Evolutionary conservation across 1,140 invertebrate genomes (phyloP).

Genomic region (Microplitis mediator): DNA sequence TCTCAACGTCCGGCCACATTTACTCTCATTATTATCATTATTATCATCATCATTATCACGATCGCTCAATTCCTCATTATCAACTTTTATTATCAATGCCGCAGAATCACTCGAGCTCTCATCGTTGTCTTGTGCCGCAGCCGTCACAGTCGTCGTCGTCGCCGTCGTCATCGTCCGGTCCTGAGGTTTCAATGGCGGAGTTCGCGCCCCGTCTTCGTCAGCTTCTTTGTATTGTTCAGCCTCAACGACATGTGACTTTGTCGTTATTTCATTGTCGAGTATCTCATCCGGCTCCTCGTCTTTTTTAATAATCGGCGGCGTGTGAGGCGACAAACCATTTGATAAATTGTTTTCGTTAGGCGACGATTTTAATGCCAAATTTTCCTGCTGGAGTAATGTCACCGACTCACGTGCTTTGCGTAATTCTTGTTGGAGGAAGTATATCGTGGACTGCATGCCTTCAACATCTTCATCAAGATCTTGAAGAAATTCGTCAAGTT

Average conservation of each 20-base stretch:
- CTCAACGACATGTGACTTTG: slow-evolving; percentile 31
- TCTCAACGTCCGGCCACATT: slow-evolving; percentile 43
- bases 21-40: background rate
- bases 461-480: slow-evolving; percentile 97
- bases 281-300: slow-evolving; percentile 35
- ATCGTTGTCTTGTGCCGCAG: slow-evolving; percentile 41
- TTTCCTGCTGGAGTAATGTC: slow-evolving; percentile 59
- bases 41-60: slow-evolving; percentile 50
- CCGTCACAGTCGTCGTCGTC: background rate
- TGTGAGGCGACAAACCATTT: slow-evolving; percentile 56
- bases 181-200: slow-evolving; percentile 44
- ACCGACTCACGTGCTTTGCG: slow-evolving; percentile 74
- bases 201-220: slow-evolving; percentile 49
- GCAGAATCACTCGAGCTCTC: slow-evolving; percentile 60
- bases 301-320: slow-evolving; percentile 56
- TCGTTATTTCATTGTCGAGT: slow-evolving; percentile 13
- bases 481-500: slow-evolving; percentile 93
- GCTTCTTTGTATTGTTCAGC: slow-evolving; percentile 49
- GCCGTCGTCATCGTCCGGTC: slow-evolving; percentile 33
- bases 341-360: slow-evolving; percentile 49
- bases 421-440: slow-evolving; percentile 91
- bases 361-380: slow-evolving; percentile 50
- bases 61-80: slow-evolving; percentile 59
- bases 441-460: slow-evolving; percentile 97
- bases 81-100: slow-evolving; percentile 60